phyloP scores from a whole-genome alignment of 2,113 vertebrate species.

The Procapra przewalskii region DNA sequence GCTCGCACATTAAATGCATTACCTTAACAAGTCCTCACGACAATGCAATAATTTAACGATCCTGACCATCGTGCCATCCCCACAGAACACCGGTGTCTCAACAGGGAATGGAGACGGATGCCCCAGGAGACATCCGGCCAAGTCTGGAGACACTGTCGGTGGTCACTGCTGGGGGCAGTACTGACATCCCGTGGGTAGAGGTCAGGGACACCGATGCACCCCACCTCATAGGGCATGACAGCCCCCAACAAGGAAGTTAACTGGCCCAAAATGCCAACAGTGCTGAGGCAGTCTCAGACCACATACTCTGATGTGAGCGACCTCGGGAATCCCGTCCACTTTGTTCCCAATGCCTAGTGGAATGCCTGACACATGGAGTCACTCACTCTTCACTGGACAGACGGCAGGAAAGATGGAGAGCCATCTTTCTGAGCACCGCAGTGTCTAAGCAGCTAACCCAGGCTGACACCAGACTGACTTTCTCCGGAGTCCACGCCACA shows the following conservation, averaged over 20 bases:
- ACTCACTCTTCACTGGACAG: neutral
- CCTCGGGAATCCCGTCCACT: too few relatives aligned
- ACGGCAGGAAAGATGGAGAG: neutral
- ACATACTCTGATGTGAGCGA: neutral
- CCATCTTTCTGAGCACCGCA: neutral
- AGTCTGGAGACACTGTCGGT: neutral
- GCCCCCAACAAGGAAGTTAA: neutral
- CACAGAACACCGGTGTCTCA: neutral
- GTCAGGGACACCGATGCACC: neutral
- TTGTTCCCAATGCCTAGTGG: neutral
- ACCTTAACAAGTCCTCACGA: neutral
- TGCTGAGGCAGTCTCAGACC: neutral
- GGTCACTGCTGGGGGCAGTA: neutral
- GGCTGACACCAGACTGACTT: neutral
- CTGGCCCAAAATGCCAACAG: neutral
- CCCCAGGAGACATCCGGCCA: neutral
- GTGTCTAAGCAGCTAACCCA: neutral
- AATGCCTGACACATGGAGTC: neutral
- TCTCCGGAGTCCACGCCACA: neutral
- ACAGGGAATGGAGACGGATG: rapidly evolving
- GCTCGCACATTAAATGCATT: neutral
- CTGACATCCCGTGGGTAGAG: neutral
- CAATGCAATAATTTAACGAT: rapidly evolving
- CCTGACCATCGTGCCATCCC: neutral
- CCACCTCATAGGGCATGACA: neutral